phyloP scores from a whole-genome alignment of 2,888 invertebrate species.

The Drosophila neoperkinsi region DNA sequence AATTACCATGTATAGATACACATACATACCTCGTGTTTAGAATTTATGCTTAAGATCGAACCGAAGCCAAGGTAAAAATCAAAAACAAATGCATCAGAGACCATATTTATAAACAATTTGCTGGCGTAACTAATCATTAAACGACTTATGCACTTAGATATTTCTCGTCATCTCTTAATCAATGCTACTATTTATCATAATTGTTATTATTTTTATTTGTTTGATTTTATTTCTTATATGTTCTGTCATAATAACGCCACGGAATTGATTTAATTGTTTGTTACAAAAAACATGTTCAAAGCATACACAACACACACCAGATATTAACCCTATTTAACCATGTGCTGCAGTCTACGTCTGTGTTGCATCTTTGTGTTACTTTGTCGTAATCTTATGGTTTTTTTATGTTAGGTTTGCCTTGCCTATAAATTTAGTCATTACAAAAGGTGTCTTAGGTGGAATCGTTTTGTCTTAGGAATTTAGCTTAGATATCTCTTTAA shows the following conservation, averaged over 20 bases:
- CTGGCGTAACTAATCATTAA: slow-evolving; percentile 57
- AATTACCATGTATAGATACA: slow-evolving; percentile 58
- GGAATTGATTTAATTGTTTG: slow-evolving; percentile 26
- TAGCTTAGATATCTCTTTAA: slow-evolving; percentile 75
- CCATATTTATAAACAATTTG: slow-evolving; percentile 42
- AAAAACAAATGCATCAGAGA: slow-evolving; percentile 36
- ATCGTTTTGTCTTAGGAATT: slow-evolving; percentile 81
- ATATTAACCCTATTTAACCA: slow-evolving; percentile 21
- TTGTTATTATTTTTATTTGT: slow-evolving; percentile 3
- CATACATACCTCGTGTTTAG: slow-evolving; percentile 50
- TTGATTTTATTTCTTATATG: not conserved
- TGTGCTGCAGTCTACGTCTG: slow-evolving; percentile 42
- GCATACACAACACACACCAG: slow-evolving; percentile 48
- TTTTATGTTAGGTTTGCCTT: slow-evolving; percentile 38
- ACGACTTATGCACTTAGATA: slow-evolving; percentile 44
- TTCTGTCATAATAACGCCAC: slow-evolving; percentile 15
- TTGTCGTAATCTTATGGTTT: slow-evolving; percentile 38
- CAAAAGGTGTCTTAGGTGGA: slow-evolving; percentile 80
- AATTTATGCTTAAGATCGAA: slow-evolving; percentile 48
- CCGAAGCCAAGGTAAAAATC: slow-evolving; percentile 35
- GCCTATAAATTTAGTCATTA: slow-evolving; percentile 74
- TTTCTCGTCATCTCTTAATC: slow-evolving; percentile 37
- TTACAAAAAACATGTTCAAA: slow-evolving; percentile 52
- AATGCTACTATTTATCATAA: slow-evolving; percentile 30
- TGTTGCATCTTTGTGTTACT: slow-evolving; percentile 36